Evolutionary conservation across 2,797 vertebrate species (phyloP).

Genomic region (Urocyon cinereoargenteus): DNA sequence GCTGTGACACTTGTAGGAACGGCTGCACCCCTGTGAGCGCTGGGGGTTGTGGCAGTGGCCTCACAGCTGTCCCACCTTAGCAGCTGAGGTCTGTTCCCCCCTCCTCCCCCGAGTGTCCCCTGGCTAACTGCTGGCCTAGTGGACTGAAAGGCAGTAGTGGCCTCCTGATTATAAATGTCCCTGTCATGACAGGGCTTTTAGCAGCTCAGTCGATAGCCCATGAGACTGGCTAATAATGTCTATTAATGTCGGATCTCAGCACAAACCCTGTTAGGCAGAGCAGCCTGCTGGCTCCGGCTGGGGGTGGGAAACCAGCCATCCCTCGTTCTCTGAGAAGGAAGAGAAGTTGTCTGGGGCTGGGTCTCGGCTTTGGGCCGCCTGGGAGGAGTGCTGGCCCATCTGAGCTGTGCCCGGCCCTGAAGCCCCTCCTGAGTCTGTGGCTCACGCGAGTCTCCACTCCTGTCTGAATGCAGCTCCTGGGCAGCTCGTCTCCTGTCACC

Average conservation of each 20-base stretch:
- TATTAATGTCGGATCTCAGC: neutral
- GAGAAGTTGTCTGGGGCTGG: neutral
- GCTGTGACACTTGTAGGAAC: neutral
- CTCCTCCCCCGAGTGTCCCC: neutral
- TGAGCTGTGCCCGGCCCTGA: neutral
- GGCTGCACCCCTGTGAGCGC: neutral
- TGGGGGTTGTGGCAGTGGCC: neutral
- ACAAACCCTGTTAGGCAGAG: neutral
- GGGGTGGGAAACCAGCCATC: neutral
- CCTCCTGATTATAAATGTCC: slow-evolving; percentile 2
- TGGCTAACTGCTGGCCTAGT: neutral
- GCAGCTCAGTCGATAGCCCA: neutral
- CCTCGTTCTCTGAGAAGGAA: neutral
- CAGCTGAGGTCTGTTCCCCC: neutral
- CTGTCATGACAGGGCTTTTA: slow-evolving; percentile 36
- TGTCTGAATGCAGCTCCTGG: neutral
- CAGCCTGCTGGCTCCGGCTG: neutral
- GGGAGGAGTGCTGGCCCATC: neutral
- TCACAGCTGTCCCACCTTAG: neutral
- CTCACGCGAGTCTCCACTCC: neutral
- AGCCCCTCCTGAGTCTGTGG: neutral
- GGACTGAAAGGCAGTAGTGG: neutral
- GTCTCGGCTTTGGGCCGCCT: neutral
- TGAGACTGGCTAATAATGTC: slow-evolving; percentile 31
- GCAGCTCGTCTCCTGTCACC: neutral